Percentiles rank a stretch among this genome's conserved stretches.
Evolutionary conservation across 1,140 invertebrate genomes (phyloP).

Genomic region (Arctopsyche grandis): DNA sequence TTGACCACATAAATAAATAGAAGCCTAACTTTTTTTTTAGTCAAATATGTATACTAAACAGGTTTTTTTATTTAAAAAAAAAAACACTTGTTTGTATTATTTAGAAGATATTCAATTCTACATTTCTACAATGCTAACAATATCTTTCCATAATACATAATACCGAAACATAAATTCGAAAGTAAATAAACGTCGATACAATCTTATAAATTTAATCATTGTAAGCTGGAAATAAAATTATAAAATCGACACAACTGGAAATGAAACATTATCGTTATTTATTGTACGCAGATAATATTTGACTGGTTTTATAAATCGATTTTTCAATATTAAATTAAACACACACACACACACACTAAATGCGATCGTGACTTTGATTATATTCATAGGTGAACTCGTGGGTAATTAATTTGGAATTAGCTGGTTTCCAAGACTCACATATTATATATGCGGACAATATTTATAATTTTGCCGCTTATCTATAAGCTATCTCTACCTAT

Average conservation of each 20-base stretch:
- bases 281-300: constrained; percentile 19
- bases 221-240: constrained; percentile 21
- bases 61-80: too few relatives aligned
- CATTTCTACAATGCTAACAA: too few relatives aligned
- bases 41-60: too few relatives aligned
- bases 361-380: constrained; percentile 8
- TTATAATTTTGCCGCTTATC: neutral
- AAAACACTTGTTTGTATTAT: too few relatives aligned
- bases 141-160: too few relatives aligned
- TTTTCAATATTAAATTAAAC: constrained; percentile 20
- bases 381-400: neutral
- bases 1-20: too few relatives aligned
- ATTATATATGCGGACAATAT: neutral
- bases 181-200: too few relatives aligned
- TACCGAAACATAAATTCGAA: too few relatives aligned
- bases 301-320: constrained; percentile 31
- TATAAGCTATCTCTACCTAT: neutral
- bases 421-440: neutral
- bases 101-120: too few relatives aligned
- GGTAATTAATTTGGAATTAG: constrained; percentile 18
- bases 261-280: constrained; percentile 24
- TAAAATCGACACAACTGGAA: constrained; percentile 20
- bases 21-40: too few relatives aligned
- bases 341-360: neutral
- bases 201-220: too few relatives aligned